Evolutionary conservation across 2,113 vertebrate genomes (phyloP).

Genomic region (Balaenoptera acutorostrata): DNA sequence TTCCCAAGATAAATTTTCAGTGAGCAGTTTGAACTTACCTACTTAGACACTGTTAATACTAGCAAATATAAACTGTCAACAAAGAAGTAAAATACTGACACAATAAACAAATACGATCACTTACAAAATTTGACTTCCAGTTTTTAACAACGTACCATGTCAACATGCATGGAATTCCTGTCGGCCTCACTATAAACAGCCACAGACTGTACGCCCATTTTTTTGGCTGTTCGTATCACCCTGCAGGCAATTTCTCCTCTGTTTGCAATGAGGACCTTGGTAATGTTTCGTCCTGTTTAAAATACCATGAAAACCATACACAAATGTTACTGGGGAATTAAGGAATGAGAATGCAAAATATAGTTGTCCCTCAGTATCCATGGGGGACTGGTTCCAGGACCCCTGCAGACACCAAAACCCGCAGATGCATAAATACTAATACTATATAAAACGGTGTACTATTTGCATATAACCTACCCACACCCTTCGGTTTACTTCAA

Average conservation of each 20-base stretch:
- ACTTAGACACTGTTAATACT: neutral
- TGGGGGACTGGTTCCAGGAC: neutral
- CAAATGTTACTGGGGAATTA: neutral
- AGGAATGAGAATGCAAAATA: neutral
- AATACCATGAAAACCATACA: slow-evolving; percentile 48
- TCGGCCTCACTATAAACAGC: slow-evolving; percentile 98
- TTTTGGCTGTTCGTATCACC: slow-evolving; percentile 95
- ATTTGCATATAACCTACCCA: too few relatives aligned
- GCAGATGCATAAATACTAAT: too few relatives aligned
- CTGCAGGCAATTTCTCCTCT: slow-evolving; percentile 97
- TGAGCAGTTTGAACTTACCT: neutral
- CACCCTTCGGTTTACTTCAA: too few relatives aligned
- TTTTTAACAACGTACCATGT: slow-evolving; percentile 86
- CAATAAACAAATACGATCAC: neutral
- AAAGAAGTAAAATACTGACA: neutral
- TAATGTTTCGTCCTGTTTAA: slow-evolving; percentile 85
- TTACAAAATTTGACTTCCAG: neutral
- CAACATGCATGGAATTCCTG: slow-evolving; percentile 92
- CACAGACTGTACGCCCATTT: slow-evolving; percentile 94
- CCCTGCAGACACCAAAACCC: too few relatives aligned
- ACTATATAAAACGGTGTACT: too few relatives aligned
- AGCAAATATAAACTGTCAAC: neutral
- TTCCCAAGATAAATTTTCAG: neutral
- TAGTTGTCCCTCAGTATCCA: neutral
- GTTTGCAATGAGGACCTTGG: slow-evolving; percentile 95